Percentiles rank a stretch among this genome's conserved stretches.
Evolutionary conservation across 35 echinoderm and acorn worm species (phyloP).

Genomic region (Ophiothrix spiculata): DNA sequence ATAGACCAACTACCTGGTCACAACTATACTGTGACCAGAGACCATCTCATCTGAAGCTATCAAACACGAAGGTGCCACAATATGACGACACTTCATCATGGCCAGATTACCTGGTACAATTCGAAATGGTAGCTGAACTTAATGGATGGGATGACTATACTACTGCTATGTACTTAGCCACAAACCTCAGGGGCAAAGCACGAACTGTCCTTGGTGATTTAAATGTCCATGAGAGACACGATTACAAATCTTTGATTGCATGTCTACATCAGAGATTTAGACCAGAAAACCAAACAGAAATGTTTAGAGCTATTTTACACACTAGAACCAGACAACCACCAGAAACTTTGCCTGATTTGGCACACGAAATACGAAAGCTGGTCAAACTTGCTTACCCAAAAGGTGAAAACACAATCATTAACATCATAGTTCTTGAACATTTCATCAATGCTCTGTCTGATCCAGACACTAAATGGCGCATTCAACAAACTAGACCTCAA

Average conservation of each 20-base stretch:
- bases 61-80: background rate
- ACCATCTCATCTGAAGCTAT: no score
- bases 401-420: background rate
- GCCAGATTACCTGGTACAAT: constrained; percentile 41
- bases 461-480: constrained; percentile 28
- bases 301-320: constrained; percentile 24
- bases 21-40: no score
- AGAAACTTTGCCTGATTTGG: constrained; percentile 12
- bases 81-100: constrained; percentile 28
- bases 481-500: no score
- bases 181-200: constrained; percentile 18
- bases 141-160: constrained; percentile 25
- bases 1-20: no score
- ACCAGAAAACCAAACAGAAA: constrained; percentile 9
- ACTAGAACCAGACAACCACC: background rate
- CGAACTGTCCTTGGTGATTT: constrained; percentile 20
- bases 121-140: constrained; percentile 32
- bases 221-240: background rate
- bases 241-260: background rate
- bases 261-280: constrained; percentile 9
- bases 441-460: constrained; percentile 35
- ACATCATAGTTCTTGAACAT: constrained; percentile 20
- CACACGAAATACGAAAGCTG: constrained; percentile 30
- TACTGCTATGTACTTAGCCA: constrained; percentile 32
- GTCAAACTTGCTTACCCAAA: constrained; percentile 21